phyloP scores from a whole-genome alignment of 2,888 invertebrate species.

The Cantharis rufa region DNA sequence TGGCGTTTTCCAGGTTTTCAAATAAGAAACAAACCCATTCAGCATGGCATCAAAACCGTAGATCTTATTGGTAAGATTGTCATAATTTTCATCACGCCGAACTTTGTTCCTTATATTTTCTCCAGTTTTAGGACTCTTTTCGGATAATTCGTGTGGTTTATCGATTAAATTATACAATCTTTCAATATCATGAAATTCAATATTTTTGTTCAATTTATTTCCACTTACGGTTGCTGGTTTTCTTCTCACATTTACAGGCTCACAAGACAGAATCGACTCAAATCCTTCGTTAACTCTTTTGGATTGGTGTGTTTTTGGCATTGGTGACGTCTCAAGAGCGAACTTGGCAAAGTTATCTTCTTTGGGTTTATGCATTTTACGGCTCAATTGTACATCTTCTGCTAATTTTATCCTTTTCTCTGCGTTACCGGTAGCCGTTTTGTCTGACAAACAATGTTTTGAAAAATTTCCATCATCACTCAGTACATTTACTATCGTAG shows the following conservation, averaged over 20 bases:
- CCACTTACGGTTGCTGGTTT: neutral
- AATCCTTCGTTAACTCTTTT: neutral
- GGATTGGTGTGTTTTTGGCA: neutral
- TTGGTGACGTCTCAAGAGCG: too few relatives aligned
- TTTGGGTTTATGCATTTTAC: too few relatives aligned
- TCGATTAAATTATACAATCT: too few relatives aligned
- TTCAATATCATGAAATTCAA: too few relatives aligned
- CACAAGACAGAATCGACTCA: neutral
- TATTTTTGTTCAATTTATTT: neutral
- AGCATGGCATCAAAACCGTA: neutral
- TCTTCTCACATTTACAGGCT: too few relatives aligned
- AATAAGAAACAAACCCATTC: neutral
- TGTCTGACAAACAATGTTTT: neutral
- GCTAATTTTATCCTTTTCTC: too few relatives aligned
- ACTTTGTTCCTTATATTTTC: neutral
- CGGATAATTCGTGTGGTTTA: neutral
- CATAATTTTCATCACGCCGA: neutral
- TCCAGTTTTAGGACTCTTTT: neutral
- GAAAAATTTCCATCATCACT: too few relatives aligned
- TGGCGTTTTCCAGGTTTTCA: neutral
- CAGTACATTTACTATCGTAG: too few relatives aligned
- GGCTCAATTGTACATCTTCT: too few relatives aligned
- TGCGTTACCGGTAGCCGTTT: too few relatives aligned
- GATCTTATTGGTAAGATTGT: accelerated
- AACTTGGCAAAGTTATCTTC: too few relatives aligned